Percentiles rank a stretch among this genome's conserved stretches.
Evolutionary conservation across 2,888 invertebrate genomes (phyloP).

Genomic region (Trissoscelio sp.): DNA sequence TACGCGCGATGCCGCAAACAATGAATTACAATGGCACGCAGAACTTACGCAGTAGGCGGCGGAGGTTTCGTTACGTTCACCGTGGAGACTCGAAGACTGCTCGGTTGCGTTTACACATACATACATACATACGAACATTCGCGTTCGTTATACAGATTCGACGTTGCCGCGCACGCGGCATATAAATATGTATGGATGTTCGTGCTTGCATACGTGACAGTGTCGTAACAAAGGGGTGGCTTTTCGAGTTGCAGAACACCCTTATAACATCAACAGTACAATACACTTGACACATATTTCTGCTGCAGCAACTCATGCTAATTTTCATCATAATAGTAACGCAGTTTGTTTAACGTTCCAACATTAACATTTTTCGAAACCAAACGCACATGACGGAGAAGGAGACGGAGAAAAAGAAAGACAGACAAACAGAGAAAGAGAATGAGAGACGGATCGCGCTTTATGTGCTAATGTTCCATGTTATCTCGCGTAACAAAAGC

Average conservation of each 20-base stretch:
- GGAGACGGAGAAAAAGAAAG: background rate
- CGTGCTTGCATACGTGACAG: slow-evolving; percentile 56
- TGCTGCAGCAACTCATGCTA: slow-evolving; percentile 41
- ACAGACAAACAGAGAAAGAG: background rate
- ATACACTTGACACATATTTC: slow-evolving; percentile 65
- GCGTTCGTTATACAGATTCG: slow-evolving; percentile 55
- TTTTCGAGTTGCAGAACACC: slow-evolving; percentile 56
- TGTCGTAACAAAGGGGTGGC: slow-evolving; percentile 63
- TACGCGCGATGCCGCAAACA: slow-evolving; percentile 46
- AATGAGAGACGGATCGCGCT: slow-evolving; percentile 15
- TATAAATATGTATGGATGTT: slow-evolving; percentile 64
- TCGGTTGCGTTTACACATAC: slow-evolving; percentile 47
- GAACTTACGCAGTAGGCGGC: slow-evolving; percentile 22
- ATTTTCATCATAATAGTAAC: slow-evolving; percentile 59
- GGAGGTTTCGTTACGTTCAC: background rate
- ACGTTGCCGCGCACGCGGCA: slow-evolving; percentile 23
- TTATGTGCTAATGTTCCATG: slow-evolving; percentile 46
- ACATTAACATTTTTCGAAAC: slow-evolving; percentile 56
- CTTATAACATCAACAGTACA: slow-evolving; percentile 58
- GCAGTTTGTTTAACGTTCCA: slow-evolving; percentile 47
- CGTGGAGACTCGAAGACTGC: slow-evolving; percentile 5
- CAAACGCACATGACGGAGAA: slow-evolving; percentile 21
- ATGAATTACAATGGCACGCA: slow-evolving; percentile 52
- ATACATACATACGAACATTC: slow-evolving; percentile 16
- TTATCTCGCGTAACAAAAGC: slow-evolving; percentile 45